These are phyloP conservation scores for Ethmia dodecea DNA, from an alignment of 2,888 invertebrate genomes.

Conservation along the genomic window DNA sequence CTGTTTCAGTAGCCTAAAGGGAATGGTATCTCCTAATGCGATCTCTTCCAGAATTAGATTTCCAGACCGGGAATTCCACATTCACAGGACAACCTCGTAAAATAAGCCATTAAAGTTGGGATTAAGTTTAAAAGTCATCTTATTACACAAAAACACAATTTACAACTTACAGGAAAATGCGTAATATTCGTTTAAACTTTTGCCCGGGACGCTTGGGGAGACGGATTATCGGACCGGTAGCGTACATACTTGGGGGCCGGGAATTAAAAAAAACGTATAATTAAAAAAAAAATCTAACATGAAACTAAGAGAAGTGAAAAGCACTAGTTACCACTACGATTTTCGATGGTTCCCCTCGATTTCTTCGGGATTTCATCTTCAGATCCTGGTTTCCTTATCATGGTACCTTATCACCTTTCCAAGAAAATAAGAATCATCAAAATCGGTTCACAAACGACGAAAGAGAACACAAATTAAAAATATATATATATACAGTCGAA, in stretches of 20 bases:
- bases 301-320: not conserved
- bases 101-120: slow-evolving; percentile 53
- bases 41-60: too few relatives aligned
- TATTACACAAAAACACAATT: slow-evolving; percentile 58
- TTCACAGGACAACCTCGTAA: slow-evolving; percentile 18
- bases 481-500: too few relatives aligned
- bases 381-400: too few relatives aligned
- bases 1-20: too few relatives aligned
- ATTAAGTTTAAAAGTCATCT: slow-evolving; percentile 58
- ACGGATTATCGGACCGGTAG: slow-evolving; percentile 39
- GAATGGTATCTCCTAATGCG: too few relatives aligned
- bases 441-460: too few relatives aligned
- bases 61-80: not conserved
- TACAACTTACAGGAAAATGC: slow-evolving; percentile 53
- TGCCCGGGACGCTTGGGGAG: slow-evolving; percentile 21
- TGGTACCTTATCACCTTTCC: too few relatives aligned
- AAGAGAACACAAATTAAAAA: too few relatives aligned
- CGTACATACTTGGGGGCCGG: slow-evolving; percentile 7
- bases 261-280: too few relatives aligned
- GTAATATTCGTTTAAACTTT: slow-evolving; percentile 60
- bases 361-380: not conserved
- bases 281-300: too few relatives aligned
- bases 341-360: not conserved
- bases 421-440: too few relatives aligned
- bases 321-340: not conserved